These are phyloP conservation scores for Haliclona indistincta DNA, from an alignment of 37 sponge, comb jelly and placozoan genomes.

Conservation along the genomic window DNA sequence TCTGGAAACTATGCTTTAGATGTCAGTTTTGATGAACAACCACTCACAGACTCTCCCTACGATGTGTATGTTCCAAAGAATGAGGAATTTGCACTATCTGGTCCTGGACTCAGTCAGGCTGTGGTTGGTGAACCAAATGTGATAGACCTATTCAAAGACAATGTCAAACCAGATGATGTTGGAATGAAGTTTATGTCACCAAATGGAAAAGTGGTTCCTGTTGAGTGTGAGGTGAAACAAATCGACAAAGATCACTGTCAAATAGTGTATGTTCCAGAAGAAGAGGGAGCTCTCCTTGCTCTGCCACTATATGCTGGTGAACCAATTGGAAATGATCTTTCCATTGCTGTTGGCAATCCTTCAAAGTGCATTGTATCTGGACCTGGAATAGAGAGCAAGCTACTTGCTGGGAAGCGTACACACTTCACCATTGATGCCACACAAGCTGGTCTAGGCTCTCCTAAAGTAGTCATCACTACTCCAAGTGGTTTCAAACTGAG, in stretches of 20 bases:
- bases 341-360: too few relatives aligned
- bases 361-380: conserved; percentile 85
- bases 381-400: conserved; percentile 82
- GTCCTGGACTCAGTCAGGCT: conserved; percentile 69
- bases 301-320: conserved; percentile 77
- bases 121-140: conserved; percentile 72
- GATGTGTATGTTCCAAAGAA: conserved; percentile 60
- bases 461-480: conserved; percentile 56
- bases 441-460: conserved; percentile 56
- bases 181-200: conserved; percentile 62
- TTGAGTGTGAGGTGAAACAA: too few relatives aligned
- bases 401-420: conserved; percentile 67
- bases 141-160: too few relatives aligned
- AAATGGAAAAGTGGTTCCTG: conserved; percentile 81
- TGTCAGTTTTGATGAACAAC: conserved; percentile 74
- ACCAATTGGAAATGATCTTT: conserved; percentile 69
- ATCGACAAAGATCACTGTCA: too few relatives aligned
- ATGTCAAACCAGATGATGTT: too few relatives aligned
- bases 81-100: conserved; percentile 69
- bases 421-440: conserved; percentile 84
- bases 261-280: conserved; percentile 79
- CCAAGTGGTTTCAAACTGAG: conserved; percentile 40
- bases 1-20: conserved; percentile 85
- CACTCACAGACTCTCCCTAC: conserved; percentile 88
- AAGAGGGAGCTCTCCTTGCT: conserved; percentile 85